Evolutionary conservation across 2,113 vertebrate genomes (phyloP).

Genomic region (Cheirogaleus medius): DNA sequence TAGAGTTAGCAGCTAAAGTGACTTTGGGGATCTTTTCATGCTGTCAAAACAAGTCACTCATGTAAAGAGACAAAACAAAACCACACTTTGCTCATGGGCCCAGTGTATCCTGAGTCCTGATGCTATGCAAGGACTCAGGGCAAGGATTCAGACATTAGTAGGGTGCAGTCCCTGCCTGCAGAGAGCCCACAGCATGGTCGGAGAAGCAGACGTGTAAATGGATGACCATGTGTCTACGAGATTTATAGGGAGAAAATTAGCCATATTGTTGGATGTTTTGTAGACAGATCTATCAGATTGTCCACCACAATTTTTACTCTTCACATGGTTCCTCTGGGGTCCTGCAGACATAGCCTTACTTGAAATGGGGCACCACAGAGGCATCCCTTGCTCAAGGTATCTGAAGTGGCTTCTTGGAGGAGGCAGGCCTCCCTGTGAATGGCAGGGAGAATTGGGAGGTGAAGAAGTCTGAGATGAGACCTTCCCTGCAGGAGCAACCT

Average conservation of each 20-base stretch:
- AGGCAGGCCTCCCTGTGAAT: too few relatives aligned
- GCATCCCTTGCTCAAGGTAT: neutral
- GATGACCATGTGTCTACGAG: neutral
- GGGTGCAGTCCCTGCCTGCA: neutral
- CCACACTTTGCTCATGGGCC: neutral
- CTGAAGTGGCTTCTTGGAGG: too few relatives aligned
- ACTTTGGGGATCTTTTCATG: neutral
- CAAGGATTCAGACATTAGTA: neutral
- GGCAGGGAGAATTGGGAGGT: too few relatives aligned
- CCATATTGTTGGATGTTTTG: neutral
- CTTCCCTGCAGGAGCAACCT: too few relatives aligned
- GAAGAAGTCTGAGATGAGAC: too few relatives aligned
- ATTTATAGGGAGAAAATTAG: neutral
- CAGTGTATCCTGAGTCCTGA: neutral
- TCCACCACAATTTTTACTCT: neutral
- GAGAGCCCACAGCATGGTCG: rapidly evolving
- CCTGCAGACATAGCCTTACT: neutral
- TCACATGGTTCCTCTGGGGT: neutral
- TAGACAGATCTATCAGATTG: neutral
- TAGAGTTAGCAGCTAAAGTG: neutral
- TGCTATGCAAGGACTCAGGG: neutral
- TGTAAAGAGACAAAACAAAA: neutral
- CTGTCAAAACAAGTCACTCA: neutral
- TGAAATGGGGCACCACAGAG: neutral
- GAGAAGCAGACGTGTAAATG: neutral